A percentile compares a stretch with the other conserved stretches of the same genome.
Conservation (phyloP, 1,140 invertebrate genomes). For the Oreohelix idahoensis region DNA sequence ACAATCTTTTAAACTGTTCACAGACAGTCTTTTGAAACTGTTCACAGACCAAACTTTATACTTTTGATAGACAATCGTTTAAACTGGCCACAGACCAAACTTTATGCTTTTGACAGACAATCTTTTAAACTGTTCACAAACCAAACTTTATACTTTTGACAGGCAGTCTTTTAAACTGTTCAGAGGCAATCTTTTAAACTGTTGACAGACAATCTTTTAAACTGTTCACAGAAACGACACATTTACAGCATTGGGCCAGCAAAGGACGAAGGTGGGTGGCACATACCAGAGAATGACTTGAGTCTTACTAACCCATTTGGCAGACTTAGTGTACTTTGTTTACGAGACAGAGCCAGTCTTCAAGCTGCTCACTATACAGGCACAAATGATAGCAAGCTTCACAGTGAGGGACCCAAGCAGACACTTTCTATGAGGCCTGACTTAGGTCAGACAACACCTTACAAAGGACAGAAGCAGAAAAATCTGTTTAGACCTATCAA, state of each 20-base stretch:
- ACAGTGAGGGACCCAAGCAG: neutral
- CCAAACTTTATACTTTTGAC: too few relatives aligned
- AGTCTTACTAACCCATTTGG: conserved; percentile 14
- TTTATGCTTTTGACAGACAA: too few relatives aligned
- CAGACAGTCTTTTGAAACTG: conserved; percentile 4
- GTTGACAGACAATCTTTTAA: too few relatives aligned
- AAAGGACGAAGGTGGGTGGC: conserved; percentile 37
- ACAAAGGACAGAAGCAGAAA: neutral
- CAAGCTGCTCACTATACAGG: neutral
- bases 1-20: too few relatives aligned
- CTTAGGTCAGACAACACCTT: neutral
- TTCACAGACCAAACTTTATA: too few relatives aligned
- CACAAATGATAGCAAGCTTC: neutral
- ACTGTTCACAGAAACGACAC: conserved; percentile 18
- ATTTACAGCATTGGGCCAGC: conserved; percentile 21
- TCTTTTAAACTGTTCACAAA: neutral
- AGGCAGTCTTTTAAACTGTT: too few relatives aligned
- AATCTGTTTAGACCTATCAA: neutral
- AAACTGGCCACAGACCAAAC: too few relatives aligned
- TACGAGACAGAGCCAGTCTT: neutral
- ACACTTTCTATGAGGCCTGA: neutral
- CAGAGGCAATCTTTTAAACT: too few relatives aligned
- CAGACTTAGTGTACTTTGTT: conserved; percentile 2
- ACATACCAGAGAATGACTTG: conserved; percentile 26
- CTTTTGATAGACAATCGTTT: too few relatives aligned